phyloP scores from a whole-genome alignment of 1,140 invertebrate genomes.

The Diachasmimorpha longicaudata region DNA sequence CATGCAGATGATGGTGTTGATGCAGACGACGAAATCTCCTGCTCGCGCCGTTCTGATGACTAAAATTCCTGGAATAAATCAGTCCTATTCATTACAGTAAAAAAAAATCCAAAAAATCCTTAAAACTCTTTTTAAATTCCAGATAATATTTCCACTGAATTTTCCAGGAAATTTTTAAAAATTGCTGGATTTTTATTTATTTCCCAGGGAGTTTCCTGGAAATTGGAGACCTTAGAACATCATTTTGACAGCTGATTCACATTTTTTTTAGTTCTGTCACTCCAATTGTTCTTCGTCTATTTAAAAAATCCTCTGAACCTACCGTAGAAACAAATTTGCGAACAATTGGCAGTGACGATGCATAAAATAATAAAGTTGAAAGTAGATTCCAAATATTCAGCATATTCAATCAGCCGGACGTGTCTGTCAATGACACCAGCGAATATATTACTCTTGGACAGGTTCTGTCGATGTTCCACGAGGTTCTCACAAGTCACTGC shows the following conservation, averaged over 20 bases:
- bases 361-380: slow-evolving; percentile 20
- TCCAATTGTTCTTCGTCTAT: neutral
- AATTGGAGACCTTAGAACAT: too few relatives aligned
- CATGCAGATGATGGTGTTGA: neutral
- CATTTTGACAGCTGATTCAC: too few relatives aligned
- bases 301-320: neutral
- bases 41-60: neutral
- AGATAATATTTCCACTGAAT: too few relatives aligned
- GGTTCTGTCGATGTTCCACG: neutral
- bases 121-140: too few relatives aligned
- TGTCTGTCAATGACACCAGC: slow-evolving; percentile 1
- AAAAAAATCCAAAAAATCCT: too few relatives aligned
- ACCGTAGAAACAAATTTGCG: slow-evolving; percentile 23
- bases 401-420: neutral
- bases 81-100: too few relatives aligned
- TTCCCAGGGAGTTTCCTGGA: too few relatives aligned
- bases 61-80: slow-evolving; percentile 12
- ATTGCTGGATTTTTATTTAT: too few relatives aligned
- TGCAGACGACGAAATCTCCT: neutral
- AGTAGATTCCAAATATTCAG: neutral
- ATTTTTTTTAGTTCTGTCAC: neutral
- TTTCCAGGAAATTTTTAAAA: too few relatives aligned
- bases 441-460: neutral
- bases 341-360: neutral
- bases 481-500: neutral